Percentiles rank a stretch among this genome's conserved stretches.
Conservation (phyloP, 2,113 vertebrate genomes). For the Rhegmatorhina hoffmannsi region DNA sequence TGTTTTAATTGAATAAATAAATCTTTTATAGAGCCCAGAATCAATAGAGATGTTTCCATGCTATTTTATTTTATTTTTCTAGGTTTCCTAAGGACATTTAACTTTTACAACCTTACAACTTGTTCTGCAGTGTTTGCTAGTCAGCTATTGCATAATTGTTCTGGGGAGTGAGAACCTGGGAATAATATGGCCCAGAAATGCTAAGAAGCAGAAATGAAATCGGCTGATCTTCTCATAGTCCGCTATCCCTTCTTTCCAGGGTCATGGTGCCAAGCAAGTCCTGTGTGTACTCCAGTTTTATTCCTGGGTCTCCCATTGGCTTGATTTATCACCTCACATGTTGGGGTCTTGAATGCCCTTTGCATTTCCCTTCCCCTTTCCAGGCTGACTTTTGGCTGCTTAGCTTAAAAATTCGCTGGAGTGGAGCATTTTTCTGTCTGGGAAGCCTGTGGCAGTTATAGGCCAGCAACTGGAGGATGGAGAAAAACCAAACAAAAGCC, state of each 20-base stretch:
- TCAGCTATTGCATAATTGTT: conserved; percentile 53
- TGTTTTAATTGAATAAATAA: conserved; percentile 61
- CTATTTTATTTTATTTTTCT: conserved; percentile 40
- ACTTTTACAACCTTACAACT: conserved; percentile 57
- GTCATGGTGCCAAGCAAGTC: neutral
- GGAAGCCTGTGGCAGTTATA: neutral
- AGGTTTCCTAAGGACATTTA: conserved; percentile 63
- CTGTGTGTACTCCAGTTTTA: neutral
- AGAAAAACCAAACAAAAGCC: neutral
- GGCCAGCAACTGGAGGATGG: neutral
- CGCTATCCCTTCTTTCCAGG: neutral
- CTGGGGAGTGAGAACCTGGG: conserved; percentile 47
- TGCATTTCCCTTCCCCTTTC: neutral
- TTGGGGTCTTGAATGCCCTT: neutral
- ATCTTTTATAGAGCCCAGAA: conserved; percentile 18
- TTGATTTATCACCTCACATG: neutral
- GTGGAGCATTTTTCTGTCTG: conserved; percentile 1
- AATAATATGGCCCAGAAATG: conserved; percentile 58
- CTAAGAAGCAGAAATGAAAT: conserved; percentile 55
- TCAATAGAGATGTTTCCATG: conserved; percentile 41
- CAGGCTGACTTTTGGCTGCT: neutral
- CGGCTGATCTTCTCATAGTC: neutral
- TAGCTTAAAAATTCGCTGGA: neutral
- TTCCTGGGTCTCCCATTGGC: neutral
- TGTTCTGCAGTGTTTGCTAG: conserved; percentile 40